A percentile compares a stretch with the other conserved stretches of the same genome.
These are phyloP conservation scores for Lota lota DNA, from an alignment of 2,113 vertebrate genomes.

Conservation along the genomic window DNA sequence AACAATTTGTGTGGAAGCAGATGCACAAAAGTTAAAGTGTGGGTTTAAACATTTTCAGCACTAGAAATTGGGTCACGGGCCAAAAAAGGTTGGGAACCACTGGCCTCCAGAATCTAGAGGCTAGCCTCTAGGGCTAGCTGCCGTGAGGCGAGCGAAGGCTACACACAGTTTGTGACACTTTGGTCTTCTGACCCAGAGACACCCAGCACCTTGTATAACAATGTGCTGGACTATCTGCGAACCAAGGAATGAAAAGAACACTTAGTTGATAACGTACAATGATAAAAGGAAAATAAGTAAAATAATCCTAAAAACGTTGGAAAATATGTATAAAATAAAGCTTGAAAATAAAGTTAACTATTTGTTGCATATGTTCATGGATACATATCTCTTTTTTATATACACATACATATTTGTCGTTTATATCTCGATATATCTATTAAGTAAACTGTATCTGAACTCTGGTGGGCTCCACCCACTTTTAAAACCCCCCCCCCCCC, in stretches of 20 bases:
- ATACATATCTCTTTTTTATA: constrained; percentile 70
- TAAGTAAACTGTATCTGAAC: constrained; percentile 56
- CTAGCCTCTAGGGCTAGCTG: no score
- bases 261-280: constrained; percentile 32
- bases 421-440: constrained; percentile 70
- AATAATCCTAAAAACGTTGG: constrained; percentile 55
- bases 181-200: neutral
- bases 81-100: no score
- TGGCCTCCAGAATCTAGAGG: no score
- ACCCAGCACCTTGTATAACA: neutral
- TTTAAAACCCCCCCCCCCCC: constrained; percentile 14
- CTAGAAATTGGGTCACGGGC: no score
- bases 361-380: constrained; percentile 69
- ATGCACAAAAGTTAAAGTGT: no score
- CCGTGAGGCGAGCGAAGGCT: no score
- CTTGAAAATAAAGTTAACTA: constrained; percentile 74
- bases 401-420: constrained; percentile 63
- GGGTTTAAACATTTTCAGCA: no score
- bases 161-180: no score
- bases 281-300: no score
- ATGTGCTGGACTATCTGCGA: constrained; percentile 15
- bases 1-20: no score
- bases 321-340: constrained; percentile 72
- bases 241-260: constrained; percentile 52
- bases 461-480: constrained; percentile 20